Percentiles rank a stretch among this genome's conserved stretches.
These are phyloP conservation scores for Aphelinus certus DNA, from an alignment of 1,140 invertebrate genomes.

Conservation along the genomic window DNA sequence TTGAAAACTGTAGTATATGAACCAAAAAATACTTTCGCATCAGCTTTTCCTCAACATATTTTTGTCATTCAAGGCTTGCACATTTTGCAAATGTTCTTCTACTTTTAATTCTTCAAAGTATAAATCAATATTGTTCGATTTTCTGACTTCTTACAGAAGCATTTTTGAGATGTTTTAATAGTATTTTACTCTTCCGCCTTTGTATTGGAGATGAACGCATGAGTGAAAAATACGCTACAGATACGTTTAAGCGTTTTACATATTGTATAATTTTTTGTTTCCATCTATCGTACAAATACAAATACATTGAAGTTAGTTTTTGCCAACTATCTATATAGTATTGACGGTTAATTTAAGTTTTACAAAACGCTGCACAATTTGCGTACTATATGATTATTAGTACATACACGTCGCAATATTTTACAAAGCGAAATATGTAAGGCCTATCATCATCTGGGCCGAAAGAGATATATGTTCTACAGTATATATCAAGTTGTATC, in stretches of 20 bases:
- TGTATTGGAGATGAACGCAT: constrained; percentile 11
- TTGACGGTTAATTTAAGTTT: constrained; percentile 31
- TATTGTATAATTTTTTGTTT: constrained; percentile 18
- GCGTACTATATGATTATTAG: constrained; percentile 26
- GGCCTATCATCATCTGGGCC: constrained; percentile 28
- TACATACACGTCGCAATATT: constrained; percentile 26
- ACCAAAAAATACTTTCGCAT: not conserved
- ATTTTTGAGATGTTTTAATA: not conserved
- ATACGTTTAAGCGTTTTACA: constrained; percentile 1
- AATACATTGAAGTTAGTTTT: constrained; percentile 20
- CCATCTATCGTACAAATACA: constrained; percentile 38
- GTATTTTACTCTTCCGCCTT: not conserved
- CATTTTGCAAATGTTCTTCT: not conserved
- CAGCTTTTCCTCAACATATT: not conserved
- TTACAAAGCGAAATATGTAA: constrained; percentile 36
- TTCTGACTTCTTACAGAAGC: constrained; percentile 3
- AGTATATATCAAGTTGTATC: not conserved
- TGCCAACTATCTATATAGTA: constrained; percentile 28
- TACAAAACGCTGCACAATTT: constrained; percentile 34
- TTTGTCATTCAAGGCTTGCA: not conserved
- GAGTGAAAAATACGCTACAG: constrained; percentile 3
- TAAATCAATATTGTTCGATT: constrained; percentile 24
- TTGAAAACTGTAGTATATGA: constrained; percentile 18
- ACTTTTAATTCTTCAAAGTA: not conserved
- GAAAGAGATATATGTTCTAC: constrained; percentile 30